Evolutionary conservation across 2,888 invertebrate genomes (phyloP).

Genomic region (Epistrophella euchroma): DNA sequence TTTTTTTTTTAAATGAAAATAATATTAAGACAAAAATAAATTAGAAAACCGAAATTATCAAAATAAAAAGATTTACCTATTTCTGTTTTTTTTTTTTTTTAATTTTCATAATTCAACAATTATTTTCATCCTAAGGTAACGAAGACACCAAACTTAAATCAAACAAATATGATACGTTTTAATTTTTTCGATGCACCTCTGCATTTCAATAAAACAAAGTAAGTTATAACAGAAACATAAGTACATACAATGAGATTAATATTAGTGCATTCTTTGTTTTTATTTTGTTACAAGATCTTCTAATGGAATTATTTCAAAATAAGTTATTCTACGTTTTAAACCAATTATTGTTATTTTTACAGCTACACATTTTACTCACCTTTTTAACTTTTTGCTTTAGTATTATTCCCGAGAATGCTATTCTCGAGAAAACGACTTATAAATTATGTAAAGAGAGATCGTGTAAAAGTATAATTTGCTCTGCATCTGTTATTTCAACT

Average conservation of each 20-base stretch:
- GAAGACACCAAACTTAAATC: background rate
- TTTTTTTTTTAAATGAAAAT: background rate
- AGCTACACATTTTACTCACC: slow-evolving; percentile 5
- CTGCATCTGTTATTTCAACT: no score
- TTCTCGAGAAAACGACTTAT: background rate
- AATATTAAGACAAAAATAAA: background rate
- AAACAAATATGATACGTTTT: background rate
- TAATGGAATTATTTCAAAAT: background rate
- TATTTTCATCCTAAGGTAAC: background rate
- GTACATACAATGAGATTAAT: background rate
- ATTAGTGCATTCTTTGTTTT: background rate
- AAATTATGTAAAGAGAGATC: no score
- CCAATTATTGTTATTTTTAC: background rate
- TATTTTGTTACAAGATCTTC: background rate
- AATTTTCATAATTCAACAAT: background rate
- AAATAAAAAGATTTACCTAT: background rate
- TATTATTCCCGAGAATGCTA: background rate
- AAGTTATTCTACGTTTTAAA: background rate
- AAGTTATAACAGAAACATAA: background rate
- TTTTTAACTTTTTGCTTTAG: background rate
- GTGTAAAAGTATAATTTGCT: no score
- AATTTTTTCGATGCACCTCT: background rate
- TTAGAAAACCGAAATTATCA: background rate
- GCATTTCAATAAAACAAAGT: background rate
- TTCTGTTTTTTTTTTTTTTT: background rate